Percentiles rank a stretch among this genome's conserved stretches.
phyloP scores from a whole-genome alignment of 2,888 invertebrate species.

The Torymus aiolomorphi region DNA sequence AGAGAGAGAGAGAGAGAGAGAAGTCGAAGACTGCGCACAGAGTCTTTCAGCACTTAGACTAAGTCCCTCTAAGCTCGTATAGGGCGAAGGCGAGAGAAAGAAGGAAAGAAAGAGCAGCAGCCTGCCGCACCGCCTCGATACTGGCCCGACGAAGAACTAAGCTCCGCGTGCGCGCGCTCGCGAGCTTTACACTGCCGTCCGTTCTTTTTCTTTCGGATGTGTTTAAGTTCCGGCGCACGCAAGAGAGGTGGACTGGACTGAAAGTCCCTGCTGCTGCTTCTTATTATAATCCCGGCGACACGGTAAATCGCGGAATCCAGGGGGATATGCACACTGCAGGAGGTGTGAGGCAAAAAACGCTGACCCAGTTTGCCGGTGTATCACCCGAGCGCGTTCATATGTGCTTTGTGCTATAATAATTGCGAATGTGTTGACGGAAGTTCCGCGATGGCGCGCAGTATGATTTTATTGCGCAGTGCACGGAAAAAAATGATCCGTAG shows the following conservation, averaged over 20 bases:
- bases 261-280: constrained; percentile 19
- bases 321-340: background rate
- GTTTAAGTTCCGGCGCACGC: constrained; percentile 38
- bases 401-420: no score
- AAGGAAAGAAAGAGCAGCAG: constrained; percentile 11
- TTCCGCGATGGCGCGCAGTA: no score
- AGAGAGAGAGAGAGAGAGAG: background rate
- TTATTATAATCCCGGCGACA: constrained; percentile 31
- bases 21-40: background rate
- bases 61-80: constrained; percentile 48
- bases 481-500: no score
- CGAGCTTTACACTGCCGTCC: constrained; percentile 12
- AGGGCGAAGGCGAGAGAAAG: background rate
- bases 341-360: background rate
- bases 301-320: constrained; percentile 37
- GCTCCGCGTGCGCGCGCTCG: constrained; percentile 30
- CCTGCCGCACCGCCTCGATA: constrained; percentile 30
- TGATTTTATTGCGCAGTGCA: no score
- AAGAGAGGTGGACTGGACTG: constrained; percentile 4
- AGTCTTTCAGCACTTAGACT: constrained; percentile 44
- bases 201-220: constrained; percentile 25
- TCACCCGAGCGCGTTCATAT: no score
- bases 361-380: background rate
- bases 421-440: no score
- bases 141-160: constrained; percentile 41